Base-by-base conservation (phyloP, 1,140 invertebrate species). In the honey bee (Apis mellifera) region DNA sequence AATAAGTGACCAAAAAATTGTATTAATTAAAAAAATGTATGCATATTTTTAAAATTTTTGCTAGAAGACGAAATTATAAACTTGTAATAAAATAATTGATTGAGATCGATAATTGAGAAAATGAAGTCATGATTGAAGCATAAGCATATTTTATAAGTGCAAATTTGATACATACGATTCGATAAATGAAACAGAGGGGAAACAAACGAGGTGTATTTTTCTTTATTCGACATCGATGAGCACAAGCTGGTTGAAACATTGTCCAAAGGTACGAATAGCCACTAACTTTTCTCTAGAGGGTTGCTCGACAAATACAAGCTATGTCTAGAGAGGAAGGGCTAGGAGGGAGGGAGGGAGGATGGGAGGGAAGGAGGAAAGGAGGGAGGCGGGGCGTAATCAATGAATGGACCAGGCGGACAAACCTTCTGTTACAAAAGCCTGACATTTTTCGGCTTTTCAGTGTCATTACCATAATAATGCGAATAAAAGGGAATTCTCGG, bases 391-490 rank as follows among this genome's bases (percentile, higher is more conserved):
- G 71, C 90, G 91, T 90, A 93, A 93, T 93, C 92, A 93, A 93
- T 93, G 92, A 93, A 92, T 92, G 92, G 92, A 92, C 91, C 86
- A 89, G 91, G 90, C 92, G 90, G 92, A 93, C 91, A 93, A 93
- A 93, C 91, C 91, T 89, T 92, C 90, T 90, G 91, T 92, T 90
- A 93, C 92, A 93, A 93, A 93, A 93, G 92, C 88, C 90, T 88
- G 89, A 90, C 90, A 91, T 92, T 93, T 92, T 91, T 92, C 90
- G 89, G 89, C 91, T 90, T 93, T 91, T 92, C 92, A 93, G 92
- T 93, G 90, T 93, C 92, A 93, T 93, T 93, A 93, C 90, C 89
- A 91, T 93, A 93, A 93, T 93, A 93, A 93, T 93, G 91, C 90
- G 92, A 92, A 92, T 93, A 90, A 93, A 93, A 93, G 90, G 89